Evolutionary conservation across 2,113 vertebrate species (phyloP), one percentile per base, ranked within the genome.

Genomic region (Semicossyphus pulcher): DNA sequence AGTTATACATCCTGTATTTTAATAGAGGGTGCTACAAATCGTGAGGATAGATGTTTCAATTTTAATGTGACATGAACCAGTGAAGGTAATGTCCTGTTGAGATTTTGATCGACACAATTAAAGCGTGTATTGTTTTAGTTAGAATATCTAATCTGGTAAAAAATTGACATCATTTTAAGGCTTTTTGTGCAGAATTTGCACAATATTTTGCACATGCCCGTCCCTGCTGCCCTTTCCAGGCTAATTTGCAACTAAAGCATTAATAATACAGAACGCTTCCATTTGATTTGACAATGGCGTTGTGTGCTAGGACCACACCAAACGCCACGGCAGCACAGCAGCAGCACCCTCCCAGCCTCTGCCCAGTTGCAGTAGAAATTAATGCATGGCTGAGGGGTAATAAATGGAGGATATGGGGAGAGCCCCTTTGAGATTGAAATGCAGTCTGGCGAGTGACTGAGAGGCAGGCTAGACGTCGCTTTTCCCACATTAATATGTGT

Each of bases 401-500:
- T 92, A 90, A 93, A 92, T 89, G 86, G 79, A 81, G 89, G 86
- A 89, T 88, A 81, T 80, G 86, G 88, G 77, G 75, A 78, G 80
- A 81, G 80, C 79, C 18, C 86, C 84, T 91, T 90, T 92, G 88
- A 93, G 91, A 93, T 92, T 91, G 87, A 93, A 93, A 91, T 93
- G 88, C 73, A 74, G 90, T 91, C 88, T 89, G 91, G 72, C 69
- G 83, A 77, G 87, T 86, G 88, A 85, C 85, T 84, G 86, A 84
- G 86, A 86, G 86, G 74, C 81, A 81, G 86, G 87, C 90, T 81
- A 91, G 90, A 93, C 89, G 65, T 86, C 4, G 63, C 48, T 77
- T 89, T 94, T 92, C 93, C 90, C 92, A 93, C 94, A 93, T 94
- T 94, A 94, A 93, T 93, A 90, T 93, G 89, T 92, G 91, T 93